phyloP scores from a whole-genome alignment of 1,140 invertebrate genomes.

The Neodiprion lecontei region DNA sequence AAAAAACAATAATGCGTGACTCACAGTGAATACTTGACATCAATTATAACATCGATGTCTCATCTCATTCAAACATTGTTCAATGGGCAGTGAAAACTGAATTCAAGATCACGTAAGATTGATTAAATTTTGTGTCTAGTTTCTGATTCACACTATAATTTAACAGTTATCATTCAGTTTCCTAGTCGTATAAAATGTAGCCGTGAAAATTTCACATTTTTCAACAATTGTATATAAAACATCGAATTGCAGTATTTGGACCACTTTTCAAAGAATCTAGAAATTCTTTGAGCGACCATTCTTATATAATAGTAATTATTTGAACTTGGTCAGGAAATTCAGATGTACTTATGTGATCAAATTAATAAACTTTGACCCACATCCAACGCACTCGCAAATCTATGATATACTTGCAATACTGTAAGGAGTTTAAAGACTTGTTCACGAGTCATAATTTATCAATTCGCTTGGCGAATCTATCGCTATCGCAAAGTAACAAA shows the following conservation, averaged over 20 bases:
- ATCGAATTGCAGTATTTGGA: not conserved
- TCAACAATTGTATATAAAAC: not conserved
- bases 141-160: not conserved
- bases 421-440: not conserved
- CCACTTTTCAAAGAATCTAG: not conserved
- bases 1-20: too few relatives aligned
- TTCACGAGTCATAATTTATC: not conserved
- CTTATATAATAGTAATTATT: not conserved
- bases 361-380: not conserved
- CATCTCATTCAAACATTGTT: too few relatives aligned
- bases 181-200: not conserved
- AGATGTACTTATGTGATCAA: not conserved
- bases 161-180: not conserved
- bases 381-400: not conserved
- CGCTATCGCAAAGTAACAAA: too few relatives aligned
- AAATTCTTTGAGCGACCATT: not conserved
- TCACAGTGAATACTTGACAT: too few relatives aligned
- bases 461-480: not conserved
- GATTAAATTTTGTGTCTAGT: too few relatives aligned
- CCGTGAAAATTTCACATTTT: not conserved
- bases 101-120: too few relatives aligned
- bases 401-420: conserved; percentile 5
- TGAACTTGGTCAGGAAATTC: not conserved
- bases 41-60: too few relatives aligned
- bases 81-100: too few relatives aligned